phyloP scores from a whole-genome alignment of 2,888 invertebrate genomes.

The Eretmocerus hayati region DNA sequence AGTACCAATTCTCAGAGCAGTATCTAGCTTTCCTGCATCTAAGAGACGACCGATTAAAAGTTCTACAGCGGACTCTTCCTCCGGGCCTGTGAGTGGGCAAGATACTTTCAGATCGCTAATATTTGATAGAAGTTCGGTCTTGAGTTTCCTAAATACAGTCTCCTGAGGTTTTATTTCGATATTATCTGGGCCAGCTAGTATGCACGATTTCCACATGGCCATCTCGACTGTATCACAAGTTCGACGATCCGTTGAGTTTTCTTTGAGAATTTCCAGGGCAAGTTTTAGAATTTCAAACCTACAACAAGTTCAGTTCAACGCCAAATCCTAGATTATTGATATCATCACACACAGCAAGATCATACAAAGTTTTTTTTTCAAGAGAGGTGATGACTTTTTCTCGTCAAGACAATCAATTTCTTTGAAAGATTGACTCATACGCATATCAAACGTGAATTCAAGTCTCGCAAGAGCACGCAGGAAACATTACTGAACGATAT shows the following conservation, averaged over 20 bases:
- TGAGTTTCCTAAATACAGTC: slow-evolving; percentile 33
- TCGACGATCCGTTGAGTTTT: slow-evolving; percentile 30
- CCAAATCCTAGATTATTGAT: no score
- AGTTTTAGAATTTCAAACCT: slow-evolving; percentile 39
- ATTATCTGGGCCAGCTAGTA: slow-evolving; percentile 37
- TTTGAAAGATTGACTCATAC: no score
- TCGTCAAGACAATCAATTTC: no score
- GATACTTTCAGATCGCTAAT: slow-evolving; percentile 30
- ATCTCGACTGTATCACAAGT: slow-evolving; percentile 39
- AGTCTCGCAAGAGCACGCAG: no score
- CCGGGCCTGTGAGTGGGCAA: slow-evolving; percentile 30
- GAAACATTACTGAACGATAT: no score
- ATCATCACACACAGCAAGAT: no score
- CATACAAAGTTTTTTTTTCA: no score
- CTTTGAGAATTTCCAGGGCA: slow-evolving; percentile 36
- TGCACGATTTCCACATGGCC: slow-evolving; percentile 45
- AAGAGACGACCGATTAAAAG: slow-evolving; percentile 51
- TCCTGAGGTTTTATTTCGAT: slow-evolving; percentile 30
- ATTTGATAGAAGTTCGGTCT: slow-evolving; percentile 36
- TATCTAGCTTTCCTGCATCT: slow-evolving; percentile 53
- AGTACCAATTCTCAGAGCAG: slow-evolving; percentile 54
- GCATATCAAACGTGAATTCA: no score
- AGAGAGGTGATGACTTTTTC: no score
- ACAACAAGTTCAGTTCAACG: no score
- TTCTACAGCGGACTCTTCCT: slow-evolving; percentile 32